phyloP scores from a whole-genome alignment of 2,888 invertebrate genomes.

The Folsomia manolachei region DNA sequence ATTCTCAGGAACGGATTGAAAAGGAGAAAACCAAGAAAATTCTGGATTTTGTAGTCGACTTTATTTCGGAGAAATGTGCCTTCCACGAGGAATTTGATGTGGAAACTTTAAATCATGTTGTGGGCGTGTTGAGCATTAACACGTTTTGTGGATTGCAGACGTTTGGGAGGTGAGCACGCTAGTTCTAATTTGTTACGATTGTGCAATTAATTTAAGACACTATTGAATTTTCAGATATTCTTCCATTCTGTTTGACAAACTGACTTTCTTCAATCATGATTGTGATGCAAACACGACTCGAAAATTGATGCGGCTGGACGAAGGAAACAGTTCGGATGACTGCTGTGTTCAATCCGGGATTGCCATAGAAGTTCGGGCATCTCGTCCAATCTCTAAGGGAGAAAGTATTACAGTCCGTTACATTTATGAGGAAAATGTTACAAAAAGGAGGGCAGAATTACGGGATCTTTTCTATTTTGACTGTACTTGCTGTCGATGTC shows the following conservation, averaged over 20 bases:
- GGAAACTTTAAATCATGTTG: not conserved
- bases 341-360: not conserved
- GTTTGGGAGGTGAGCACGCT: not conserved
- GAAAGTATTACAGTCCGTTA: constrained; percentile 38
- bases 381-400: constrained; percentile 24
- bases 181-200: not conserved
- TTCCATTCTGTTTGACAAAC: constrained; percentile 34
- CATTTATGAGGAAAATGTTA: constrained; percentile 15
- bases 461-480: constrained; percentile 39
- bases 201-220: not conserved
- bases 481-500: too few relatives aligned
- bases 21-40: not conserved
- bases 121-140: not conserved
- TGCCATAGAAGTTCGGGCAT: constrained; percentile 16
- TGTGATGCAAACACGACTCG: constrained; percentile 38
- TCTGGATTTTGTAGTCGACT: not conserved
- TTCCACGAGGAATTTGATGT: not conserved
- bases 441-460: constrained; percentile 24
- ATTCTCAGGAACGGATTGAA: not conserved
- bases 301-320: constrained; percentile 20
- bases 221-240: constrained; percentile 25
- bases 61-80: not conserved
- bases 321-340: not conserved
- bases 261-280: constrained; percentile 37
- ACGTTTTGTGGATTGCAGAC: not conserved